A percentile compares a stretch with the other conserved stretches of the same genome.
phyloP scores from a whole-genome alignment of 2,797 vertebrate species.

The Yasuhikotakia modesta region DNA sequence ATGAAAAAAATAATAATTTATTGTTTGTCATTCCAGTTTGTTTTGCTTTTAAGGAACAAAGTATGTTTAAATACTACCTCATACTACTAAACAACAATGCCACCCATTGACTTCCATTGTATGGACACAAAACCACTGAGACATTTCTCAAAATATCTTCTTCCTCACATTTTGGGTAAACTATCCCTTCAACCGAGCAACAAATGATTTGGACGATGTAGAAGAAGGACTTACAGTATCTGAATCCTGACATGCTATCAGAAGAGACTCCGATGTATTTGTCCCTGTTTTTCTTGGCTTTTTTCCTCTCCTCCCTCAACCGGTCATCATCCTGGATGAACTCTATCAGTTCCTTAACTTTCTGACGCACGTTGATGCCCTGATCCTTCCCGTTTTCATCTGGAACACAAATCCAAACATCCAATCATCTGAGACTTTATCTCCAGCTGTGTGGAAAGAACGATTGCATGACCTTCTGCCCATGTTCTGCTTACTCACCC shows the following conservation, averaged over 20 bases:
- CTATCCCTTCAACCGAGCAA: neutral
- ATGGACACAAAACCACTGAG: too few species aligned
- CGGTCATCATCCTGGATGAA: slow-evolving; percentile 95
- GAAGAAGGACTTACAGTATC: slow-evolving; percentile 85
- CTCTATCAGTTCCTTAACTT: slow-evolving; percentile 95
- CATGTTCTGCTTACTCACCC: slow-evolving; percentile 83
- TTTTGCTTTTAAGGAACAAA: too few species aligned
- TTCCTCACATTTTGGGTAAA: too few species aligned
- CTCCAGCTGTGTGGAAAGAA: neutral
- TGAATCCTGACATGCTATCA: slow-evolving; percentile 86
- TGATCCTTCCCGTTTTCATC: slow-evolving; percentile 99
- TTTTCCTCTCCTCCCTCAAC: slow-evolving; percentile 95
- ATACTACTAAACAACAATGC: too few species aligned
- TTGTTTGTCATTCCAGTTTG: too few species aligned
- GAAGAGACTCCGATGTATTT: slow-evolving; percentile 97
- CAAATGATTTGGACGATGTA: neutral
- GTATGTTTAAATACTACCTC: too few species aligned
- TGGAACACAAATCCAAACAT: slow-evolving; percentile 60
- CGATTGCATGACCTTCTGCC: neutral
- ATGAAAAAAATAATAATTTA: too few species aligned
- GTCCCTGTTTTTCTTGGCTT: slow-evolving; percentile 97
- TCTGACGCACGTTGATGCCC: slow-evolving; percentile 96
- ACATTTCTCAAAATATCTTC: too few species aligned
- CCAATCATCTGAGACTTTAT: slow-evolving; percentile 12
- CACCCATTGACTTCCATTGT: too few species aligned